Evolutionary conservation across 1,140 invertebrate genomes (phyloP), one percentile per base, ranked within the genome.

Genomic region (Leucophenga varia): DNA sequence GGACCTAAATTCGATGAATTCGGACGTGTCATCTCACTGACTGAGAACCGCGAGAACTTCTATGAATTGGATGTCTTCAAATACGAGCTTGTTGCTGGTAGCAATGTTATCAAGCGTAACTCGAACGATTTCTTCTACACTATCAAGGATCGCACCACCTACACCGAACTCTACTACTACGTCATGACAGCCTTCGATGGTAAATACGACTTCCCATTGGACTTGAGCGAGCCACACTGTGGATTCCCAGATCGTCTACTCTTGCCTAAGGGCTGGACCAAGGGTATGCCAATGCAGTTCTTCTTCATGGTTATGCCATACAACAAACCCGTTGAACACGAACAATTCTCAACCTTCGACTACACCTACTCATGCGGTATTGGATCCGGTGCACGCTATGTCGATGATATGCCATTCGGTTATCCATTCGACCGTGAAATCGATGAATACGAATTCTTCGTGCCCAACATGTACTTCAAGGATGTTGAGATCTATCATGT

Each of bases 261-360:
- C 2, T 54, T 84, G 20, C 82, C 83, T 14, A 81, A 65, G 43
- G 82, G 83, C 49, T 80, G 70, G 52, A 56, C 68, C 25, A 72
- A 77, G 31, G 83, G 83, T 25, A 79, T 82, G 74, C 71, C 77
- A 12, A 80, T 80, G 61, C 76, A 79, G 41, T 49, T 84, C 3
- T 81, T 80, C 63, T 77, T 82, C 40, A 65, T 77, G 38, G 71
- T 84, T 3, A 77, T 73, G 12, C 74, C 64, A 1, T 72, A 73
- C 47, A 42, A 10, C 4, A 63, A 55, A 13, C 78, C 64, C 64
- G 7, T 50, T 14, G 20, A 39, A 3, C 45, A 64, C 39, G 56
- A 65, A 28, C 71, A 72, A 48, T 65, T 47, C 57, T 58, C 59
- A 18, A 65, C 47, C 38, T 69, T 53, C n/a, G 65, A 71, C 25